Base-by-base conservation (phyloP, 2,888 invertebrate species). In the Patella ulyssiponensis region DNA sequence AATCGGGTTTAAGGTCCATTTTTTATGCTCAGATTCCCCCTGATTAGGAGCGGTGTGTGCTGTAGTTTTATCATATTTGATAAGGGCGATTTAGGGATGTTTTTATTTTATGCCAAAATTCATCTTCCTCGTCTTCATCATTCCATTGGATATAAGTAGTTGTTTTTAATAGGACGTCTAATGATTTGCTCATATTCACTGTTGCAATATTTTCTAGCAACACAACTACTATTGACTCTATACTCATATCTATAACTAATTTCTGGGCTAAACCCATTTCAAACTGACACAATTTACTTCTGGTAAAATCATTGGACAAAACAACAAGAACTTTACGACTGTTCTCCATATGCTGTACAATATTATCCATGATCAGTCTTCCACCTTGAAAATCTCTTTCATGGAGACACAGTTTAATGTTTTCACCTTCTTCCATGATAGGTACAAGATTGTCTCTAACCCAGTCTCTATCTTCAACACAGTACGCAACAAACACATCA, bases 281-380 rank as follows among this genome's bases (percentile, higher is more conserved):
- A 83, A 94, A 95, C 85, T 94, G 94, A 85, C 95, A 95, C 95
- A 95, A 95, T 81, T 95, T 94, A 82, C 95, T 95, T 12, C 93
- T 91, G 11, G 95, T 89, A 88, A 95, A 95, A 82, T 93, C 92
- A 69, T 93, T 92, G 0, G 95, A 94, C 17, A 95, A 93, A 12
- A 95, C 92, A 77, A 95, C 90, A 91, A 95, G 93, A 0, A 95
- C 93, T 7, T 93, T 93, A 23, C 94, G 92, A 0, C 95, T 95
- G 1, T 94, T 93, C 84, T 95, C 94, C 93, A 95, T 95, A 85
- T 94, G 94, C 0, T 94, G 93, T 0, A 95, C 93, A 81, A 95
- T 95, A 83, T 95, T 95, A 87, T 95, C 95, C 80, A 95, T 89
- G 78, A 95, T 95, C 4, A 94, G 93, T 0, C 94, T 92, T 0